A percentile compares a stretch with the other conserved stretches of the same genome.
These are phyloP conservation scores for Gorsachius magnificus DNA, from an alignment of 2,797 vertebrate genomes.

Conservation along the genomic window DNA sequence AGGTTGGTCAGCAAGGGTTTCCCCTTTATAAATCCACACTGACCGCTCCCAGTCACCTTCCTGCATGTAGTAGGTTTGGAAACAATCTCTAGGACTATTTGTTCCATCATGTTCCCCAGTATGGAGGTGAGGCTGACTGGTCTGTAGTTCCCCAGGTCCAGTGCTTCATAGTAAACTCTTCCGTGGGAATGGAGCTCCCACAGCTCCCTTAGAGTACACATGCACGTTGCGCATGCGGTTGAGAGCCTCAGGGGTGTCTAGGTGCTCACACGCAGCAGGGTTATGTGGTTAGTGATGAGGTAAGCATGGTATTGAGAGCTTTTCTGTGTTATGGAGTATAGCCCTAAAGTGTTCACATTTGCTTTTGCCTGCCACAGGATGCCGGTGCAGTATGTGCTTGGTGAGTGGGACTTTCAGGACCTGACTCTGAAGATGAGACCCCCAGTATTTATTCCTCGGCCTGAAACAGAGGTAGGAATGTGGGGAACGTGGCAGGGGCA, in stretches of 20 bases:
- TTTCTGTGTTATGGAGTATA: not conserved
- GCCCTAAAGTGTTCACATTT: not conserved
- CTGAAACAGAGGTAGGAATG: conserved; percentile 91
- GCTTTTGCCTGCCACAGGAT: conserved; percentile 76
- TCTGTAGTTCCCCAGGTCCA: not conserved
- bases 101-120: not conserved
- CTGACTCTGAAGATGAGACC: conserved; percentile 91
- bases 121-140: not conserved
- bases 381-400: conserved; percentile 95
- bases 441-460: conserved; percentile 96
- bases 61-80: not conserved
- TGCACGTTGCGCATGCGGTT: fast-evolving
- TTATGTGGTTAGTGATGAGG: not conserved
- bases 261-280: not conserved
- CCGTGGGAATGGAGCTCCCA: not conserved
- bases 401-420: conserved; percentile 95
- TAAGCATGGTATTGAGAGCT: not conserved
- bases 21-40: not conserved
- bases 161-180: not conserved
- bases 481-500: fast-evolving
- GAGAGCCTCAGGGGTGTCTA: not conserved
- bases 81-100: not conserved
- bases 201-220: not conserved
- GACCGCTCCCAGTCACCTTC: not conserved
- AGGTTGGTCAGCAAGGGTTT: not conserved